Evolutionary conservation across 2,113 vertebrate species (phyloP), one percentile per base, ranked within the genome.

Genomic region (Aepyceros melampus): DNA sequence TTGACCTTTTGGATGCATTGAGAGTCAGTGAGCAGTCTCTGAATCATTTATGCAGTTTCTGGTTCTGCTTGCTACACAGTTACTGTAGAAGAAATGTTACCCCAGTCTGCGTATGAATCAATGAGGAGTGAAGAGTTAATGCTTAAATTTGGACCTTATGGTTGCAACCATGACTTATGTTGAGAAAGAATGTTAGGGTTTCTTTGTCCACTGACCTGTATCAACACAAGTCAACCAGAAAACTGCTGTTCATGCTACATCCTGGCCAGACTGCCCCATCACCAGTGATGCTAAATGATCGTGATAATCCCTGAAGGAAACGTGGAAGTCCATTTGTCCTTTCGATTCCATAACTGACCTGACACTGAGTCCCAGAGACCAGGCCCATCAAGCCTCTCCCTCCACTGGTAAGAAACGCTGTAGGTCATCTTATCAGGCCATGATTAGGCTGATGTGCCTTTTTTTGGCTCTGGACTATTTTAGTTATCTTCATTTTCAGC

Each of bases 221-320:
- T 97, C 47, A 88, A 33, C 45, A 94, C 71, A 96, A 97, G 45
- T 51, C 51, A 97, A 53, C 49, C 89, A 97, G 88, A 97, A 96
- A 96, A 93, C 89, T 87, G 29, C 96, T 96, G 64, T 40, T 97
- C 36, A 49, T 81, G 29, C 86, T 94, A 7, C n/a, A 36, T 96
- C 95, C 71, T 78, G 87, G 81, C 89, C 0, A 2, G 11, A 86
- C 49, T 96, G 14, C 43, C 33, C 64, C 56, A 43, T 92, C 55
- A n/a, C 62, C 47, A 86, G 45, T 93, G 83, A 97, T 92, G 64
- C 53, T 96, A 97, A 97, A 87, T 92, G 95, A 92, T 97, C 1
- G 1, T 93, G 86, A 95, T 96, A 89, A 92, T 95, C 56, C 91
- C 93, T 87, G 60, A 93, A 95, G 96, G 86, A 86, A 86, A 94